phyloP scores from a whole-genome alignment of 2,797 vertebrate genomes.

The Microhierax caerulescens region DNA sequence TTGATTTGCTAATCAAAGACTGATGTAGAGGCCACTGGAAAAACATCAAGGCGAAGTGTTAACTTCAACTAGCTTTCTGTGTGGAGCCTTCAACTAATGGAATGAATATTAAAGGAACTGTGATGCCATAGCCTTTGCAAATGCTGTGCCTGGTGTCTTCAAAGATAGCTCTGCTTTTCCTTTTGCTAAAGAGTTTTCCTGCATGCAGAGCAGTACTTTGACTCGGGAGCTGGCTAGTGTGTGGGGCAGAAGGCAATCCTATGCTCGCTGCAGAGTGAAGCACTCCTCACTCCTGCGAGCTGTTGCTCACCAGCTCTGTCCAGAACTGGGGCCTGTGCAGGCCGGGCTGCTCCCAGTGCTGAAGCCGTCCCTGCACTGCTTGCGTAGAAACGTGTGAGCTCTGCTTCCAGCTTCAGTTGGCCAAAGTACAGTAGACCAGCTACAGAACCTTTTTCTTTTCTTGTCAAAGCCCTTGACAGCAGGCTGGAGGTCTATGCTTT shows the following conservation, averaged over 20 bases:
- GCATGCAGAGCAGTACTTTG: neutral
- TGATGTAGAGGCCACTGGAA: neutral
- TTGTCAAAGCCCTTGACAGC: neutral
- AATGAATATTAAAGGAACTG: neutral
- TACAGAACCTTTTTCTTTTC: neutral
- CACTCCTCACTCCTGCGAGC: neutral
- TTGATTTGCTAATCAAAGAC: neutral
- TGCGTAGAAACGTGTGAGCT: rapidly evolving
- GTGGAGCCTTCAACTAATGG: neutral
- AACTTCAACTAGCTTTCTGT: neutral
- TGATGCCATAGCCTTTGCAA: neutral
- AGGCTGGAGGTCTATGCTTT: neutral
- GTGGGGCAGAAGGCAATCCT: neutral
- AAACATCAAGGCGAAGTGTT: neutral
- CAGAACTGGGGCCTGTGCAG: neutral
- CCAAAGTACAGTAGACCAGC: neutral
- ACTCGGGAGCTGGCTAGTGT: neutral
- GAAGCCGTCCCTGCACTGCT: neutral
- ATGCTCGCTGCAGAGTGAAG: neutral
- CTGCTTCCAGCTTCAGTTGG: neutral
- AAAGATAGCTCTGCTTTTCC: neutral
- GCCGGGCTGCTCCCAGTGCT: neutral
- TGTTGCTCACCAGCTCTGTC: rapidly evolving
- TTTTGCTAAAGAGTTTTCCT: neutral
- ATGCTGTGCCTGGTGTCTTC: neutral